Base-by-base conservation (phyloP, 1,140 invertebrate species). In the Ridgeia piscesae region DNA sequence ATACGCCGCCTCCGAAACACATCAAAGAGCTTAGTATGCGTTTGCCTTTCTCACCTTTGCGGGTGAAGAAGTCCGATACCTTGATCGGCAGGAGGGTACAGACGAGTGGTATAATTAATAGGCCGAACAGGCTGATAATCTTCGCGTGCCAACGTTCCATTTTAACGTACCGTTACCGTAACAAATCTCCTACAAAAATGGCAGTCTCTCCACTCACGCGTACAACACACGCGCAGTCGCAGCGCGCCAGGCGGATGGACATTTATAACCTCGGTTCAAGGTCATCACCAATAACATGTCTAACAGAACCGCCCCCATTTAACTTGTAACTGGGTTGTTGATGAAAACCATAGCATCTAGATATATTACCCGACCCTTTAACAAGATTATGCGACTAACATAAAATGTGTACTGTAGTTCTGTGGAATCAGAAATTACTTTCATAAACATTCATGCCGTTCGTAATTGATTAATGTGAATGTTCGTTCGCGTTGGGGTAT, bases 1-100 rank as follows among this genome's bases (percentile, higher is more conserved):
- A 96, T 11, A 99, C 98, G 0, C 98, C 98, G 6, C 97, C 98
- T 34, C 98, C 98, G 93, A 98, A 98, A 94, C 98, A 98, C 0
- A 98, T 96, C 17, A 93, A 77, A 42, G 88, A 92, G 91, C 93
- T 93, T 50, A 93, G 34, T 35, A 93, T 89, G 34, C 42, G 91
- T 89, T 88, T 34, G 35, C 34, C 34, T 17, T 17, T 90, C 89
- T 34, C 89, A 90, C 92, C 93, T 58, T 91, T 42, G 88, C 77
- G 33, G 31, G 88, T 50, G n/a, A 93, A 48, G 34, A 33, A 88
- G 33, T 90, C 92, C 42, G 92, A 91, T n/a, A 93, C 92, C 50
- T 91, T 92, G 89, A 91, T 91, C n/a, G 93, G 93, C 50, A 92
- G 27, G 11, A 93, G 11, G 31, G 93, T 93, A 92, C 93, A 92